Evolutionary conservation across 2,888 invertebrate species (phyloP).

Genomic region (Platycheirus rosarum): DNA sequence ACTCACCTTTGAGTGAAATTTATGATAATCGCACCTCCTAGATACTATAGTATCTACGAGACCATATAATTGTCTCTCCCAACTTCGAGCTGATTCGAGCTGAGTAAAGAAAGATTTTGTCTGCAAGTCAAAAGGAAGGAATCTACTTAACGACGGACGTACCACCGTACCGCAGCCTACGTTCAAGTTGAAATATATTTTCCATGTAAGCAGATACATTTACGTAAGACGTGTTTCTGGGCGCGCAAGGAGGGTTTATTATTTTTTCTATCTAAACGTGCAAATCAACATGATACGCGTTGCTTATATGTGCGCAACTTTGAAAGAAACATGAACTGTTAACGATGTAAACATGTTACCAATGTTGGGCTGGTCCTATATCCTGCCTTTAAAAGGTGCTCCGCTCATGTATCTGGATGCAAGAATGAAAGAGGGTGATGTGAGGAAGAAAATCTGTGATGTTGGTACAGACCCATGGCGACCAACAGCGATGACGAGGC

Average conservation of each 20-base stretch:
- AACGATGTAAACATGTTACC: constrained; percentile 74
- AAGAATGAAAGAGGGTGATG: constrained; percentile 21
- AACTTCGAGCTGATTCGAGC: constrained; percentile 7
- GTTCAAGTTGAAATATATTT: constrained; percentile 66
- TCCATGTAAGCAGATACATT: constrained; percentile 71
- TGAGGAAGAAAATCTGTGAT: not conserved
- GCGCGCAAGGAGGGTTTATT: constrained; percentile 61
- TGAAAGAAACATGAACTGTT: constrained; percentile 74
- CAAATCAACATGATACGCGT: constrained; percentile 71
- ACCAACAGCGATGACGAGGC: constrained; percentile 45
- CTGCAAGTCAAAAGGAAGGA: constrained; percentile 26
- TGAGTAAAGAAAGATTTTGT: constrained; percentile 27
- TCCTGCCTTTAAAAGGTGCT: constrained; percentile 29
- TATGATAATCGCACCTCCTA: constrained; percentile 64
- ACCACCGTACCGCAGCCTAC: constrained; percentile 54
- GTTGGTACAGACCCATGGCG: constrained; percentile 23
- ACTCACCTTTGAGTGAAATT: constrained; percentile 68
- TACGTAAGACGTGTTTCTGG: constrained; percentile 61
- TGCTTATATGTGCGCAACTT: constrained; percentile 30
- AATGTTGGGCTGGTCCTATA: constrained; percentile 61
- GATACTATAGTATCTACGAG: constrained; percentile 33
- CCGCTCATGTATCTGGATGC: constrained; percentile 10
- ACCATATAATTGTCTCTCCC: constrained; percentile 41
- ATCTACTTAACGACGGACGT: constrained; percentile 55
- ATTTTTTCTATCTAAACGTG: constrained; percentile 71